Base-by-base conservation (phyloP, 2,888 invertebrate species). In the Amaurobius ferox region DNA sequence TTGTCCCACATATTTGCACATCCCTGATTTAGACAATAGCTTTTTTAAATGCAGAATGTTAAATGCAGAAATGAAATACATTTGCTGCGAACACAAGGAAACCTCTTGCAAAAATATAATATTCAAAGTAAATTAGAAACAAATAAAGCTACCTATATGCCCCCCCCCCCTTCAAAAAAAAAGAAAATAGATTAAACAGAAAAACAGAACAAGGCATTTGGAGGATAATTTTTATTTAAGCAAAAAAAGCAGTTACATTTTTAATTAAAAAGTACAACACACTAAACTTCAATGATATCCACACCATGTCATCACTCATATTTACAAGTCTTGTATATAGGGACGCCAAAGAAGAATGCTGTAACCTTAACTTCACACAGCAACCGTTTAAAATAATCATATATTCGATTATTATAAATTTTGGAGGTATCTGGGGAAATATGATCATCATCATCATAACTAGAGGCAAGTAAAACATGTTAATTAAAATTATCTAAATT, bases 191-290 rank as follows among this genome's bases (percentile, higher is more conserved):
- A 11, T 16, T 3, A 55, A 55, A 23, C 19, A 23, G 11, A 55
- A 23, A 55, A 55, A 55, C 1, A 55, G 23, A 55, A 23, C 1
- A 23, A 19, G 23, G 11, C 19, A 55, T 55, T 19, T 55, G 11
- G 16, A 55, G 55, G 55, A 55, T 55, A 19, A 55, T 23, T 55
- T 55, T 35, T 55, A 23, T 23, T 55, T 23, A 23, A 55, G 23
- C 23, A n/a, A 55, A 55, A 55, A 23, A 55, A 23, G 55, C 55
- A 55, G 23, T 23, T 55, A 55, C 55, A 55, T n/a, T 16, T 44
- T 32, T 39, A 70, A 61, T 80, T 81, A 81, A 80, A 81, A 70
- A 74, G 79, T 81, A 74, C 74, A 81, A 74, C 61, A 68, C 48
- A 74, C 44, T 68, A 32, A 66, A 66, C 30, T 66, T 66, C 11